Base-by-base conservation (phyloP, 2,888 invertebrate genomes). In the Drosophila formosana region DNA sequence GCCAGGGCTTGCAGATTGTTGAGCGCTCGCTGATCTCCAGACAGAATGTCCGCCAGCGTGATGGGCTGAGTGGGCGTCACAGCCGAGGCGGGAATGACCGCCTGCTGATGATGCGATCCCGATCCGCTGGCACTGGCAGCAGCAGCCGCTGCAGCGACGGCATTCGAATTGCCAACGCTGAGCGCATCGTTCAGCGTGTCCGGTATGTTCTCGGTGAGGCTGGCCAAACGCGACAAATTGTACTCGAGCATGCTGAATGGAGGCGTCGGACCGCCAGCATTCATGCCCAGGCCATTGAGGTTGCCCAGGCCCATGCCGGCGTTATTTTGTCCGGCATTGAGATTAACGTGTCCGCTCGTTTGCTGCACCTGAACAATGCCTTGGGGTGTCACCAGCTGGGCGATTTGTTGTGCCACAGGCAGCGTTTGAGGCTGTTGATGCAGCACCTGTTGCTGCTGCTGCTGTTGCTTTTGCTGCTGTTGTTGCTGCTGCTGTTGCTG, bases 1-100 rank as follows among this genome's bases (percentile, higher is more conserved):
- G 97, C 97, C 67, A 98, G 94, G 30, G 97, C 97, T 90, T 98
- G 97, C 77, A 98, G 93, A 93, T 98, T 98, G 92, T 96, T 97
- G 84, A 97, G 95, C 9, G 97, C 97, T 86, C 96, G 95, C 82
- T 95, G 95, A 77, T 94, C 93, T 18, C 96, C 96, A 66, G 95
- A 95, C 63, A 97, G 94, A 63, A 97, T 93, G 91, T 97, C 97
- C 6, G 96, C 96, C 75, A 97, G 93, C 64, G 95, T 96, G 81
- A 97, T 96, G 55, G 95, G 93, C 77, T 95, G 94, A 71, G 93
- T 94, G 45, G 83, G 70, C 69, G 95, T 95, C 91, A 88, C 95
- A 92, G 80, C 94, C 91, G 89, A 94, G 11, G 86, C 74, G 1
- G 89, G 82, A 52, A 89, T 78, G 3, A 91, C 89, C 1, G 87